Evolutionary conservation across 2,113 vertebrate genomes (phyloP).

Genomic region (Alouatta palliata): DNA sequence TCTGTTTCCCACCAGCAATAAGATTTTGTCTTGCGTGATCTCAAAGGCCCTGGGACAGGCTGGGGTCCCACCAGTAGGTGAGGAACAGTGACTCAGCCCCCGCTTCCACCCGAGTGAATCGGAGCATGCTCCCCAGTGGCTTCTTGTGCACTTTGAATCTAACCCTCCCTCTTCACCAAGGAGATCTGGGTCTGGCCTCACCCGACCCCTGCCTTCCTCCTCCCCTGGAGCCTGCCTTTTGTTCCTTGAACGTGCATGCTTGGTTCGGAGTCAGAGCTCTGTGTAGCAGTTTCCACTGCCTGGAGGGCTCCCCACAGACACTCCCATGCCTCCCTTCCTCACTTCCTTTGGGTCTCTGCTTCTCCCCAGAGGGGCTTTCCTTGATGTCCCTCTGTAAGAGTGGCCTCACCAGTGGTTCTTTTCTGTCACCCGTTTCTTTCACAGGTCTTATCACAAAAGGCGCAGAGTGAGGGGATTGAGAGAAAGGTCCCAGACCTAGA

Average conservation of each 20-base stretch:
- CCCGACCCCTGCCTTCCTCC: too few species aligned
- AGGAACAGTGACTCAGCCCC: background rate
- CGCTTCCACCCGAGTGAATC: fast-evolving
- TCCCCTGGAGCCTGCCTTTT: background rate
- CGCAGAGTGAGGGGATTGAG: background rate
- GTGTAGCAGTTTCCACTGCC: background rate
- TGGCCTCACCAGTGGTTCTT: background rate
- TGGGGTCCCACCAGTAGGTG: fast-evolving
- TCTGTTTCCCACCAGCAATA: background rate
- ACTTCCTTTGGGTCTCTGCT: background rate
- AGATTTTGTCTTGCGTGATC: background rate
- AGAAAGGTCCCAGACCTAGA: background rate
- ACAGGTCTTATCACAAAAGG: background rate
- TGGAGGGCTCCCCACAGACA: background rate
- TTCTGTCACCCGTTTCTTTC: background rate
- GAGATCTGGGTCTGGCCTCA: background rate
- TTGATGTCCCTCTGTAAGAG: background rate
- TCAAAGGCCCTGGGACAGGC: background rate
- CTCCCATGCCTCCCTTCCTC: background rate
- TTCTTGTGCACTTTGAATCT: background rate
- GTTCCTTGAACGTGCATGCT: fast-evolving
- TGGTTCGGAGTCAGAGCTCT: background rate
- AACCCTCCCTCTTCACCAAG: background rate
- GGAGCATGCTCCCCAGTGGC: background rate
- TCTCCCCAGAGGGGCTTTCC: background rate